phyloP scores from a whole-genome alignment of 1,140 invertebrate genomes.

The Lethocerus indicus region DNA sequence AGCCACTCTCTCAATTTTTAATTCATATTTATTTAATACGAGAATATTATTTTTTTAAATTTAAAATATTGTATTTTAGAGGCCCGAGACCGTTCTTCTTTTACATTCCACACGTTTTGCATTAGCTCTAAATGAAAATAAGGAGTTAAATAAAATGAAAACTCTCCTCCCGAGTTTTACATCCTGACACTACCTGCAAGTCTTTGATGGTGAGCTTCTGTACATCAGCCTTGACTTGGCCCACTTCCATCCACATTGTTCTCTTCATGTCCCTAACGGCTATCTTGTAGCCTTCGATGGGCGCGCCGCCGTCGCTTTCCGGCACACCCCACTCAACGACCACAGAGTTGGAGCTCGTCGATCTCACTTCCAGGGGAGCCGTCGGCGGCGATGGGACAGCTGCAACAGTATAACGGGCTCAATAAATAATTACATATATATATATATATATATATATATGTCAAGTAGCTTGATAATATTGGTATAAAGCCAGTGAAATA shows the following conservation, averaged over 20 bases:
- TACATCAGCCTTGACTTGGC: constrained; percentile 59
- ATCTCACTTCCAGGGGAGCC: constrained; percentile 68
- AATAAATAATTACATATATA: no score
- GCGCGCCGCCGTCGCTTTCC: constrained; percentile 83
- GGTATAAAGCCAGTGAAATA: no score
- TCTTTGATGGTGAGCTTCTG: constrained; percentile 74
- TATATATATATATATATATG: no score
- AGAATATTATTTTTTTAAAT: no score
- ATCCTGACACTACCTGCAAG: constrained; percentile 35
- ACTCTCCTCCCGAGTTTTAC: neutral
- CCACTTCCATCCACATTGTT: constrained; percentile 94
- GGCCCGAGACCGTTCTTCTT: no score
- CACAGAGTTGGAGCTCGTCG: constrained; percentile 62
- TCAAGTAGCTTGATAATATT: no score
- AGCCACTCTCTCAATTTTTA: no score
- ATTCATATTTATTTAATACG: no score
- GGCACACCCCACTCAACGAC: constrained; percentile 87
- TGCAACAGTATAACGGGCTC: no score
- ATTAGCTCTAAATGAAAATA: no score
- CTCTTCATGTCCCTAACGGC: constrained; percentile 80
- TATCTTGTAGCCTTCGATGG: constrained; percentile 79
- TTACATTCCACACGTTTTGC: no score
- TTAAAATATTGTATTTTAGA: no score
- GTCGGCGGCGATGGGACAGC: constrained; percentile 79
- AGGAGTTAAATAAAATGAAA: neutral